A percentile compares a stretch with the other conserved stretches of the same genome.
phyloP scores from a whole-genome alignment of 2,888 invertebrate genomes.

The Lasiommata megera region DNA sequence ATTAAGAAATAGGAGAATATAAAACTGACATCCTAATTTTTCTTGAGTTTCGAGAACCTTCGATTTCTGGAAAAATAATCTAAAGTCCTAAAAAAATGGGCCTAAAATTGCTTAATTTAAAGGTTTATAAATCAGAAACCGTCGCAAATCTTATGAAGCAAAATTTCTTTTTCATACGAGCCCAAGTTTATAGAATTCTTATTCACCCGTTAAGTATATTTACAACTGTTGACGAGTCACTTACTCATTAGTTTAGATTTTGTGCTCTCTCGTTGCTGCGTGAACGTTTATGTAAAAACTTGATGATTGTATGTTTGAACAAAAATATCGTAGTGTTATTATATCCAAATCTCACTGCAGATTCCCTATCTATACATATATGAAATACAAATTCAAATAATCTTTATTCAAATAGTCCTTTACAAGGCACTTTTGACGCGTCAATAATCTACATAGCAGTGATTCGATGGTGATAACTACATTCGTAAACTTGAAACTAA shows the following conservation, averaged over 20 bases:
- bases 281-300: slow-evolving; percentile 19
- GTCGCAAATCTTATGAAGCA: slow-evolving; percentile 11
- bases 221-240: slow-evolving; percentile 30
- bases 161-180: slow-evolving; percentile 17
- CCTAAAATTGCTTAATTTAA: not conserved
- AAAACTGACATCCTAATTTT: no score
- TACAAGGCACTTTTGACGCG: no score
- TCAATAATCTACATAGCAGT: no score
- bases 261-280: slow-evolving; percentile 27
- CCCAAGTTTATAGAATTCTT: slow-evolving; percentile 18
- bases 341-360: not conserved
- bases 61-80: no score
- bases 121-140: not conserved
- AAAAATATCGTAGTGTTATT: not conserved
- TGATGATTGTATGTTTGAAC: slow-evolving; percentile 1
- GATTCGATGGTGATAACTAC: no score
- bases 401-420: no score
- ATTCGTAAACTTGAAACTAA: no score
- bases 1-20: no score
- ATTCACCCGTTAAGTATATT: slow-evolving; percentile 30
- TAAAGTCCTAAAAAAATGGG: no score
- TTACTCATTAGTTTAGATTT: slow-evolving; percentile 28
- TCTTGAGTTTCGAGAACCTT: no score
- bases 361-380: not conserved
- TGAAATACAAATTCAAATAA: no score